These are phyloP conservation scores for Cerceris rybyensis DNA, from an alignment of 2,888 invertebrate genomes.

Conservation along the genomic window DNA sequence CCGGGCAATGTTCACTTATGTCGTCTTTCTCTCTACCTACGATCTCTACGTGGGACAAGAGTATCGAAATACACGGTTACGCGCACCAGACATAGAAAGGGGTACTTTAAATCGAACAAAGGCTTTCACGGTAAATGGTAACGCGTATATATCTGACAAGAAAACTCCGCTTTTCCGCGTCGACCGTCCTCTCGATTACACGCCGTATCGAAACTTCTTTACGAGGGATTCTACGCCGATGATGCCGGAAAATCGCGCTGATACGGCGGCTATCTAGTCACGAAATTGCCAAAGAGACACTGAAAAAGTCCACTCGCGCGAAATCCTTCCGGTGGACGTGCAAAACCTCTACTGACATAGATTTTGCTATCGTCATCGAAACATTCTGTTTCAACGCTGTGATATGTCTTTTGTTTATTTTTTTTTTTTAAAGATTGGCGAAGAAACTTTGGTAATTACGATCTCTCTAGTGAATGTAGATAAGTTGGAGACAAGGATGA, in stretches of 20 bases:
- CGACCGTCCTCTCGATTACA: conserved; percentile 56
- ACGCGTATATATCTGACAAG: conserved; percentile 33
- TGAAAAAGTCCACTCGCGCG: conserved; percentile 31
- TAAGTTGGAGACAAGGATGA: too few species aligned
- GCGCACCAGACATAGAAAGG: conserved; percentile 44
- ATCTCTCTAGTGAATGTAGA: too few species aligned
- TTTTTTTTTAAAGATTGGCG: too few species aligned
- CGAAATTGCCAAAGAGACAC: conserved; percentile 44
- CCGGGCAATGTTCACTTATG: conserved; percentile 37
- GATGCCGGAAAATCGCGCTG: conserved; percentile 30
- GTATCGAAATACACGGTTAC: conserved; percentile 23
- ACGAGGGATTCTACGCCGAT: conserved; percentile 45
- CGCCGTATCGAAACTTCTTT: conserved; percentile 61
- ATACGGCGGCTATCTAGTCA: conserved; percentile 41
- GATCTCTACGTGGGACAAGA: conserved; percentile 1
- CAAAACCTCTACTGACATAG: conserved; percentile 18
- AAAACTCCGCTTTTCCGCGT: conserved; percentile 21
- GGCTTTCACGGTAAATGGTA: conserved; percentile 57
- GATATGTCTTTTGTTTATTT: neutral
- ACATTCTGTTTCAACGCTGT: neutral
- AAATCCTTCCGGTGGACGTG: conserved; percentile 40
- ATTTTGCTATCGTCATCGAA: conserved; percentile 30
- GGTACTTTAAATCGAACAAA: conserved; percentile 64
- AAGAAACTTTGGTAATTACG: too few species aligned
- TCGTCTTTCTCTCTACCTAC: conserved; percentile 23